phyloP scores from a whole-genome alignment of 2,888 invertebrate species.

The Amphipoea oculea region DNA sequence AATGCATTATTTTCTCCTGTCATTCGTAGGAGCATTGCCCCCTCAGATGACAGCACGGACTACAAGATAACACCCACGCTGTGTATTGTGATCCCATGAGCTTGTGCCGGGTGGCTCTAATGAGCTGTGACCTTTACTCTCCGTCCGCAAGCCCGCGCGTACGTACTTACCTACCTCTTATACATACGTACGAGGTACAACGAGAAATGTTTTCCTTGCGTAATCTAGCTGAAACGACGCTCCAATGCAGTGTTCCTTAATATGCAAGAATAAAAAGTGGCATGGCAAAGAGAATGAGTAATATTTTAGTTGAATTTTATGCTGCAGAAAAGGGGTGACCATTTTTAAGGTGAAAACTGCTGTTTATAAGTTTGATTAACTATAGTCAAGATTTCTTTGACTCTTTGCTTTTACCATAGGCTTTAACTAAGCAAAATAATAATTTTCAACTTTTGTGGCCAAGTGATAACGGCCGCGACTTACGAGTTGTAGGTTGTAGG shows the following conservation, averaged over 20 bases:
- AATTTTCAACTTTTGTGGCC: too few species aligned
- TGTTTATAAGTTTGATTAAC: background rate
- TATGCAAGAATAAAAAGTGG: background rate
- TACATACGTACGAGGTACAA: background rate
- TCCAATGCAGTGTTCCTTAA: background rate
- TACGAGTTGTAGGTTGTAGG: too few species aligned
- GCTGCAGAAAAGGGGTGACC: background rate
- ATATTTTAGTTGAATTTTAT: background rate
- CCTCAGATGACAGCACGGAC: conserved; percentile 11
- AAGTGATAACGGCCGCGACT: too few species aligned
- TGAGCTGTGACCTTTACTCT: too few species aligned
- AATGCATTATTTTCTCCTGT: conserved; percentile 28
- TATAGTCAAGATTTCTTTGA: background rate
- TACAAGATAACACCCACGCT: conserved; percentile 53
- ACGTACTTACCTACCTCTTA: too few species aligned
- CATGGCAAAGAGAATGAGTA: background rate
- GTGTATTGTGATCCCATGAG: conserved; percentile 52
- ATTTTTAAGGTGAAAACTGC: background rate
- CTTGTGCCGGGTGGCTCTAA: too few species aligned
- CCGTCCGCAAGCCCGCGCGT: too few species aligned
- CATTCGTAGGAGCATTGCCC: conserved; percentile 57
- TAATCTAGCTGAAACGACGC: background rate
- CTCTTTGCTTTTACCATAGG: background rate
- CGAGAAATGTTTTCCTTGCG: background rate
- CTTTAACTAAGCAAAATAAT: too few species aligned